phyloP scores from a whole-genome alignment of 2,113 vertebrate genomes.

The Mesocricetus auratus region DNA sequence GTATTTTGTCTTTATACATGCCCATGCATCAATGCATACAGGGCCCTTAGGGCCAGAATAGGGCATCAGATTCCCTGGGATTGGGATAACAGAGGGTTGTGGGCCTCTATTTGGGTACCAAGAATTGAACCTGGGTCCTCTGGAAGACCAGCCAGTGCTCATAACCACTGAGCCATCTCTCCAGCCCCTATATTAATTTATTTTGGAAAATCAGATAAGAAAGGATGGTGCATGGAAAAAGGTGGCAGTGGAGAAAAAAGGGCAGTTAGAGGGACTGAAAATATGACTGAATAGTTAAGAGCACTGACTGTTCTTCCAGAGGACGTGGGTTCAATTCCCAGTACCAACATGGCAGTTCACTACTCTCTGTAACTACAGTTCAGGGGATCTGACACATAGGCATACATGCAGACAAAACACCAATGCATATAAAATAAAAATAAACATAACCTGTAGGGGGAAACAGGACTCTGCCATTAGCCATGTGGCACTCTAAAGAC shows the following conservation, averaged over 20 bases:
- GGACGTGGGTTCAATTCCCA: too few relatives aligned
- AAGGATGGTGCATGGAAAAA: not conserved
- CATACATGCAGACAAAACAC: too few relatives aligned
- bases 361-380: too few relatives aligned
- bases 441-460: not conserved
- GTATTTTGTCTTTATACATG: not conserved
- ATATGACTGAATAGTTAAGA: too few relatives aligned
- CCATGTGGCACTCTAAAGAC: too few relatives aligned
- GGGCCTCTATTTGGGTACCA: not conserved
- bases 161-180: not conserved
- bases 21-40: not conserved
- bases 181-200: not conserved
- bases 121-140: not conserved
- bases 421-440: too few relatives aligned
- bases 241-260: too few relatives aligned
- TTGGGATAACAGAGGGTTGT: not conserved
- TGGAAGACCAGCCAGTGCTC: not conserved
- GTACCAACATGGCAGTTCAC: too few relatives aligned
- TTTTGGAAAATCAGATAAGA: not conserved
- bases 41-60: not conserved
- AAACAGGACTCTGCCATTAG: too few relatives aligned
- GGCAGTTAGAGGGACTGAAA: too few relatives aligned
- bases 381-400: too few relatives aligned
- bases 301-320: too few relatives aligned
- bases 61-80: not conserved